Evolutionary conservation across 2,888 invertebrate genomes (phyloP), one percentile per base, ranked within the genome.

Genomic region (Drosophila recens): DNA sequence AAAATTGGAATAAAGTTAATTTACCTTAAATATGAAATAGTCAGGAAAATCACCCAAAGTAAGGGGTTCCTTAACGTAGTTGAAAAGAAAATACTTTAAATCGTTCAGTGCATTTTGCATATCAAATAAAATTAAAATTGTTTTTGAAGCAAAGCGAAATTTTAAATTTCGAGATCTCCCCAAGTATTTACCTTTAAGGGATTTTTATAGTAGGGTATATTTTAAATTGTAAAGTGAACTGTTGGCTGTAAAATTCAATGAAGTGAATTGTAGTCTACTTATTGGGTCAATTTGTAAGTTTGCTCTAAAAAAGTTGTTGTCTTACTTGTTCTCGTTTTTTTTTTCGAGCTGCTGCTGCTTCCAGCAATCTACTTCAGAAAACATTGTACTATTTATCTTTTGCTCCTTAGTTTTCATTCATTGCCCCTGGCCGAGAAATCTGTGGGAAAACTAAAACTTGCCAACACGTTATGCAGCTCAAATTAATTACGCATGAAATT

Each of bases 401-500:
- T 61, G 17, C 48, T 66, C 8, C 15, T 56, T 33, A 30, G 38
- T 58, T 56, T 58, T 30, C 48, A 52, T 80, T 63, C 46, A 52
- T 43, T 54, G 48, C 56, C 23, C 42, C 13, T 54, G 49, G 43
- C 51, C 56, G 5, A 20, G 30, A 36, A 48, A 27, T 27, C 58
- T 58, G 58, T 36, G 48, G 48, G 27, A 36, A 62, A 54, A 43
- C 51, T 59, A 42, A 46, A 62, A 53, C 20, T 80, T 71, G 52
- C 48, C 66, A 71, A 70, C 90, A 84, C 87, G 72, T 88, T 90
- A 83, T 88, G 84, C 80, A 80, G 90, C 90, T 90, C 71, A 90
- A 84, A 84, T 84, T 84, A 84, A 84, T 84, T 84, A 88, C 89
- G 87, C 90, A 86, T 84, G 80, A 84, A 84, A 90, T 84, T 84